Evolutionary conservation across 1,140 invertebrate species (phyloP), one percentile per base, ranked within the genome.

Genomic region (Panagrolaimus sp.): DNA sequence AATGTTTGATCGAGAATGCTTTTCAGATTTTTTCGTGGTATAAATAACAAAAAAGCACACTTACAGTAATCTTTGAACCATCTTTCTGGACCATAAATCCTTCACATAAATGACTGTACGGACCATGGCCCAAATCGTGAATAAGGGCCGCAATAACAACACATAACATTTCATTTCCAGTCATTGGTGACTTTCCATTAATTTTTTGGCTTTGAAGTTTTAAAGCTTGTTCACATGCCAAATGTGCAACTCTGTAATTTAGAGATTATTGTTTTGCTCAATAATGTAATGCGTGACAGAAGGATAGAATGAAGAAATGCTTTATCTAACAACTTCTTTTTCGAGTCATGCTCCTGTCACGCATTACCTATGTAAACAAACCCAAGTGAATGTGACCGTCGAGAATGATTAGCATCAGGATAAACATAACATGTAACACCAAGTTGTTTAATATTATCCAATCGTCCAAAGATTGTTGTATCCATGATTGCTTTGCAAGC

Each of bases 51-150:
- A 25, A 38, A 38, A 38, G 31, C 31, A 2, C n/a, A n/a, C 31
- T 38, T 38, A 38, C 31, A 38, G 31, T 38, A 38, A 38, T 38
- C 31, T 2, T 2, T 7, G 31, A 4, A 4, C 31, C 31, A 38
- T 38, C 31, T 38, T 38, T 7, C 7, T 38, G 31, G 7, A 25
- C n/a, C 51, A 42, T 14, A 31, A 31, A n/a, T 20, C 16, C 53
- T 23, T 68, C 67, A 48, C 14, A 68, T 11, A 43, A 11, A 48
- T 68, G 67, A 47, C n/a, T 23, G 16, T 42, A 65, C n/a, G 67
- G 67, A 1, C 67, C 67, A 46, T 68, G 67, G 0, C 67, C 67
- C n/a, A 68, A 9, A 14, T 68, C 67, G n/a, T 68, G 67, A 48
- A 43, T 14, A 16, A 68, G 42, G 5, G 53, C 67, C 4, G 67